Conservation (phyloP, 2,888 invertebrate species). For the Tridacna gigas region DNA sequence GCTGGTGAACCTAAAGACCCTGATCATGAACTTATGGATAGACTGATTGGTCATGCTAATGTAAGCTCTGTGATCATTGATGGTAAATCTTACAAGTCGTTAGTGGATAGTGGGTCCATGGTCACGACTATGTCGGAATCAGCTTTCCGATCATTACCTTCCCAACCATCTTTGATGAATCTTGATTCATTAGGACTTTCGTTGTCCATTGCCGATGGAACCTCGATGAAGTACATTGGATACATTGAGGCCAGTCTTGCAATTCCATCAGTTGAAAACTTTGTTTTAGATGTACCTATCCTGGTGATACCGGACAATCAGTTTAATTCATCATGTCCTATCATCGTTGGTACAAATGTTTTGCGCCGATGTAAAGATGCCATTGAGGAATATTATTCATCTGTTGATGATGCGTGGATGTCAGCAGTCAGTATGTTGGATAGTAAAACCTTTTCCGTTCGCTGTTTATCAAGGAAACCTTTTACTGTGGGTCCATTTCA, state of each 20-base stretch:
- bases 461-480: not conserved
- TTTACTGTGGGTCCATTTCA: not conserved
- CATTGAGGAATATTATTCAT: not conserved
- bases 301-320: conserved; percentile 11
- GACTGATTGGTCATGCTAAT: not conserved
- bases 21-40: not conserved
- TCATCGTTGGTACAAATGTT: conserved; percentile 38
- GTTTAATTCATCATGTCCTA: conserved; percentile 19
- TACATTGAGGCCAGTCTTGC: not conserved
- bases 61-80: not conserved
- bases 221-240: conserved; percentile 15
- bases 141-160: not conserved
- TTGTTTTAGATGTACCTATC: not conserved
- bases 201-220: conserved; percentile 4
- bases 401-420: not conserved
- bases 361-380: not conserved
- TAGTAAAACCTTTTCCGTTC: not conserved
- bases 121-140: not conserved
- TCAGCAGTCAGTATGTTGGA: not conserved
- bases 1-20: not conserved
- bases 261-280: not conserved
- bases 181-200: not conserved
- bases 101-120: not conserved
- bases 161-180: not conserved
- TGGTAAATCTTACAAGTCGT: not conserved